These are phyloP conservation scores for Delia radicum DNA, from an alignment of 1,140 invertebrate species.

Conservation along the genomic window DNA sequence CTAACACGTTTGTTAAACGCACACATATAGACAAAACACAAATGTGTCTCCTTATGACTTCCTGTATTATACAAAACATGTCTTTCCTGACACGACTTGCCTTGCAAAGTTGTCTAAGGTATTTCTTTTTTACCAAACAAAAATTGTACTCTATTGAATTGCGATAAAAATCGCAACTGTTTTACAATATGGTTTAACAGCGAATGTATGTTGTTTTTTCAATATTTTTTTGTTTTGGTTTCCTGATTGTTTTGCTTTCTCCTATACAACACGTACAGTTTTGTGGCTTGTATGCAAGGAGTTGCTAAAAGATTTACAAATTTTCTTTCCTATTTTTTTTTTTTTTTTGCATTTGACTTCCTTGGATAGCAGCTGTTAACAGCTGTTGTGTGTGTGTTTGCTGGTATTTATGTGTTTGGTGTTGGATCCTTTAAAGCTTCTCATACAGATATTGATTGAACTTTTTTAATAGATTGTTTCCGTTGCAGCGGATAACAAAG, in stretches of 20 bases:
- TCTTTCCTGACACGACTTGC: background rate
- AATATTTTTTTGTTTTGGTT: background rate
- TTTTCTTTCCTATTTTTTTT: background rate
- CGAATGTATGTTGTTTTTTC: background rate
- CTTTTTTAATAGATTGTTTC: background rate
- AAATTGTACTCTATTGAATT: background rate
- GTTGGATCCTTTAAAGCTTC: background rate
- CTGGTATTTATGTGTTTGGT: background rate
- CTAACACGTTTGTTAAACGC: background rate
- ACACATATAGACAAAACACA: background rate
- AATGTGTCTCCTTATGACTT: conserved; percentile 1
- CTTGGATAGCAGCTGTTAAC: background rate
- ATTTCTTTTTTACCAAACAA: background rate
- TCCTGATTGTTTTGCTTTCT: background rate
- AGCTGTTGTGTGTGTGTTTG: background rate
- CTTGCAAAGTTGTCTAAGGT: background rate
- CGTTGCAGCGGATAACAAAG: background rate
- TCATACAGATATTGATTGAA: background rate
- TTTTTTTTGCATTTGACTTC: background rate
- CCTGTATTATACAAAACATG: background rate
- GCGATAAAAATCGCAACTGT: conserved; percentile 3
- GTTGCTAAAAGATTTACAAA: background rate
- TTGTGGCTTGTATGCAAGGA: background rate
- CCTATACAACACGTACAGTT: background rate
- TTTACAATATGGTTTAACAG: background rate